Percentiles rank a stretch among this genome's conserved stretches.
phyloP scores from a whole-genome alignment of 2,888 invertebrate genomes.

The Netelia fuscicornis region DNA sequence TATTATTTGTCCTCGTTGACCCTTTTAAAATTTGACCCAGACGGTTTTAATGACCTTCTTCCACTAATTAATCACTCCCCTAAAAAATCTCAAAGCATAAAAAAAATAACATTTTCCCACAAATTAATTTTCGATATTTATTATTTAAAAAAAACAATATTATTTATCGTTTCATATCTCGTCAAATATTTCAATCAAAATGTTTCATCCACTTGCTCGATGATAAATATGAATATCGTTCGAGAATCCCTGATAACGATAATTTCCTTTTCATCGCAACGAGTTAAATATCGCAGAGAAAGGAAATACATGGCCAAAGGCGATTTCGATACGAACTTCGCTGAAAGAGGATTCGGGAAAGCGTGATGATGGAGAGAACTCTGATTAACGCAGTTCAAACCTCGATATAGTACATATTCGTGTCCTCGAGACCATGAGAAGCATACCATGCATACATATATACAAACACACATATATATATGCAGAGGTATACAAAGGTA shows the following conservation, averaged over 20 bases:
- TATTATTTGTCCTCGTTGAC: too few relatives aligned
- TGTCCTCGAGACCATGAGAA: background rate
- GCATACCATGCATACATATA: background rate
- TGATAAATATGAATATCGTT: too few relatives aligned
- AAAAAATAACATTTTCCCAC: too few relatives aligned
- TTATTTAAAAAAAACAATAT: too few relatives aligned
- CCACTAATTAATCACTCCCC: too few relatives aligned
- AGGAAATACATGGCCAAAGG: background rate
- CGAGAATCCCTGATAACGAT: background rate
- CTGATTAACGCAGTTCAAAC: conserved; percentile 40
- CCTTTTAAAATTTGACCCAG: too few relatives aligned
- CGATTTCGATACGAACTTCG: background rate
- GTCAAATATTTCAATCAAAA: too few relatives aligned
- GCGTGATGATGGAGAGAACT: background rate
- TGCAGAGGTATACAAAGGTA: background rate
- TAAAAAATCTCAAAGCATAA: too few relatives aligned
- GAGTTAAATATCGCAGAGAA: background rate
- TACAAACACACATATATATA: background rate
- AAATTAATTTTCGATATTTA: too few relatives aligned
- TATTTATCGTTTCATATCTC: too few relatives aligned
- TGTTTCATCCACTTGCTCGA: too few relatives aligned
- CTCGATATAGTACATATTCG: background rate
- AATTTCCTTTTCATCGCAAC: background rate
- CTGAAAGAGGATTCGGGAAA: background rate
- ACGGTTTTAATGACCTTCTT: too few relatives aligned